phyloP scores from a whole-genome alignment of 2,797 vertebrate species.

The Hephaestus fuliginosus region DNA sequence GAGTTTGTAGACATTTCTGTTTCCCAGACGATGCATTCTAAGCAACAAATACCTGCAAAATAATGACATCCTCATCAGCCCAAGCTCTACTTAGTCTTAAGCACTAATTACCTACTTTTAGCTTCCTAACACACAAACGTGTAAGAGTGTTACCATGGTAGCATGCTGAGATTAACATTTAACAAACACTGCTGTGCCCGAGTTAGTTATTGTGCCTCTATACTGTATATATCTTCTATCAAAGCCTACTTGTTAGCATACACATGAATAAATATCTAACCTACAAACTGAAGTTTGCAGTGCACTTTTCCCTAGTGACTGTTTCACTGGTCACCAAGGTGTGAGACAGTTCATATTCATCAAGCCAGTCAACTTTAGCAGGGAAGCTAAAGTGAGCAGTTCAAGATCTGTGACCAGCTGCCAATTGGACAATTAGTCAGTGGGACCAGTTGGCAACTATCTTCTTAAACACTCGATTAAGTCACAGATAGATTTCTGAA shows the following conservation, averaged over 20 bases:
- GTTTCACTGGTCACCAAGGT: too few relatives aligned
- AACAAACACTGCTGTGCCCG: too few relatives aligned
- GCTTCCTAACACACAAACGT: background rate
- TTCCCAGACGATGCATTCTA: background rate
- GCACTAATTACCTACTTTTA: background rate
- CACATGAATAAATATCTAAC: background rate
- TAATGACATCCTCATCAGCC: background rate
- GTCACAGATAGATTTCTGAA: too few relatives aligned
- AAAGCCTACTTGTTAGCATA: background rate
- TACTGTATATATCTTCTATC: too few relatives aligned
- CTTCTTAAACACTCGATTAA: too few relatives aligned
- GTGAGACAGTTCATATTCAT: too few relatives aligned
- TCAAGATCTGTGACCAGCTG: too few relatives aligned
- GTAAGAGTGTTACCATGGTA: background rate
- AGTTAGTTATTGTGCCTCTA: too few relatives aligned
- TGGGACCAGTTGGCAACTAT: too few relatives aligned
- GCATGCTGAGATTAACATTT: background rate
- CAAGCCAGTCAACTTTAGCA: too few relatives aligned
- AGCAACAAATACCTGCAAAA: background rate
- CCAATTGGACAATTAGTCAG: too few relatives aligned
- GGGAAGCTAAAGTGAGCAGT: too few relatives aligned
- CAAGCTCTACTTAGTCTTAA: background rate
- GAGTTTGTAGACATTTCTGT: background rate
- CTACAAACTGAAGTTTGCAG: background rate
- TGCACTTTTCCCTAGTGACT: background rate